Evolutionary conservation across 2,113 vertebrate genomes (phyloP).

Genomic region (Aspidoscelis tigris): DNA sequence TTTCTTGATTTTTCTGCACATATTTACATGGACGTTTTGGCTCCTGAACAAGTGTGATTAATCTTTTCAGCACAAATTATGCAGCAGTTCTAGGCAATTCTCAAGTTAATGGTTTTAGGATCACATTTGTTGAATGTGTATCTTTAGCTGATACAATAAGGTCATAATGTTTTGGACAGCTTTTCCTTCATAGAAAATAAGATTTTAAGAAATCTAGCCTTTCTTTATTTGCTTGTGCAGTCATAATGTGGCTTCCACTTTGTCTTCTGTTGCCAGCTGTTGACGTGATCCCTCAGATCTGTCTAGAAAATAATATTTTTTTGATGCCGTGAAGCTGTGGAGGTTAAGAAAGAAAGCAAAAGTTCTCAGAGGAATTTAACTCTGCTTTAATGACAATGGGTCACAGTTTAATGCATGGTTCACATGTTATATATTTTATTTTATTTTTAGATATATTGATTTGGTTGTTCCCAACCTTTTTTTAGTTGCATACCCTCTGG

Average conservation of each 20-base stretch:
- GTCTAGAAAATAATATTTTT: too few species aligned
- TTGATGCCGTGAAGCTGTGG: too few species aligned
- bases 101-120: background rate
- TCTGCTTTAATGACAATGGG: too few species aligned
- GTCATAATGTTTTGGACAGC: background rate
- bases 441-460: background rate
- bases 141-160: background rate
- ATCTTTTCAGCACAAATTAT: background rate
- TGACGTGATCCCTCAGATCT: too few species aligned
- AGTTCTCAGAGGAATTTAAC: too few species aligned
- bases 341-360: too few species aligned
- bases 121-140: background rate
- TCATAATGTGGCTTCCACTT: too few species aligned
- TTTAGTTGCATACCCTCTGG: too few species aligned
- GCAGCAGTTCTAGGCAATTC: background rate
- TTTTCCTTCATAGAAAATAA: slow-evolving; percentile 1
- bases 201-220: background rate
- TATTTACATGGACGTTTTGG: background rate
- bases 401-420: background rate
- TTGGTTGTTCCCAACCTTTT: too few species aligned
- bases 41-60: background rate
- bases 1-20: background rate
- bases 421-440: too few species aligned
- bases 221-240: too few species aligned
- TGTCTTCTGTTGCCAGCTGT: too few species aligned